Percentiles rank a stretch among this genome's conserved stretches.
Evolutionary conservation across 2,113 vertebrate species (phyloP).

Genomic region (human): DNA sequence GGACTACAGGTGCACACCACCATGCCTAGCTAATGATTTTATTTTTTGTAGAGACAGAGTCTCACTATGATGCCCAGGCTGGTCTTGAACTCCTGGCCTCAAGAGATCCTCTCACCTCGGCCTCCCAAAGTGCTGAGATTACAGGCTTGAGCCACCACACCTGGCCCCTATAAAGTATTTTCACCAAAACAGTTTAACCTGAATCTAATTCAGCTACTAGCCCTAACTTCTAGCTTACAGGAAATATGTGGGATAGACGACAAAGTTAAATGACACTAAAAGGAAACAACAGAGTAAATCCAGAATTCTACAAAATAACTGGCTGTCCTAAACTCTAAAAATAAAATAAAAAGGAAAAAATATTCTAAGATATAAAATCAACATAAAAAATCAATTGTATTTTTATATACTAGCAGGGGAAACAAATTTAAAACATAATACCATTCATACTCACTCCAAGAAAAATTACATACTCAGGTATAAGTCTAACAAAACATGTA

Average conservation of each 20-base stretch:
- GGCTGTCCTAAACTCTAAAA: neutral
- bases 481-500: neutral
- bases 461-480: neutral
- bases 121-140: too few species aligned
- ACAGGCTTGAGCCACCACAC: too few species aligned
- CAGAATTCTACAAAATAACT: conserved; percentile 29
- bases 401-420: neutral
- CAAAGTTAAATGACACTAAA: neutral
- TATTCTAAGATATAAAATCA: neutral
- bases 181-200: neutral
- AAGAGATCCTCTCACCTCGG: too few species aligned
- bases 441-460: neutral
- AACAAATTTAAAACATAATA: neutral
- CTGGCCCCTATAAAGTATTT: neutral
- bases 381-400: neutral
- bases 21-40: too few species aligned
- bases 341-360: neutral
- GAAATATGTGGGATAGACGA: neutral
- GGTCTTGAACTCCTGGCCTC: too few species aligned
- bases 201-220: neutral
- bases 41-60: too few species aligned
- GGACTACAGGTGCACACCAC: too few species aligned
- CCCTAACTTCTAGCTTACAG: neutral
- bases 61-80: too few species aligned
- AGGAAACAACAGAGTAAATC: neutral